Evolutionary conservation across 2,113 vertebrate genomes (phyloP).

Genomic region (Columba janthina): DNA sequence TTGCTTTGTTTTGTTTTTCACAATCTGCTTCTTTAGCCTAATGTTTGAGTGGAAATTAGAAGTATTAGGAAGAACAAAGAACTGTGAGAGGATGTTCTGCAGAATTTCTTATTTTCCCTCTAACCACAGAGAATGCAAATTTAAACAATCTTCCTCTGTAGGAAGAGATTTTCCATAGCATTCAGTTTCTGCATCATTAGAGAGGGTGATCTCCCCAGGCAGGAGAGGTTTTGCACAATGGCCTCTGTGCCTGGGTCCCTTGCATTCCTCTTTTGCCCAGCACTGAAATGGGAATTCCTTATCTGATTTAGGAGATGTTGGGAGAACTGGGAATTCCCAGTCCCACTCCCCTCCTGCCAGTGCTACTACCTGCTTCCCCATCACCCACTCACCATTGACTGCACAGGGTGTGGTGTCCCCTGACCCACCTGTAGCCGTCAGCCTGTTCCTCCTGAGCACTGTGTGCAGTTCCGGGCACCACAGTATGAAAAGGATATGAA

Average conservation of each 20-base stretch:
- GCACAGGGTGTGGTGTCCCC: not conserved
- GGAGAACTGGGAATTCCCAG: not conserved
- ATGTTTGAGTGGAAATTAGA: not conserved
- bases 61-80: not conserved
- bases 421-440: not conserved
- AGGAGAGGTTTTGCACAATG: not conserved
- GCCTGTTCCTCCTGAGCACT: too few species aligned
- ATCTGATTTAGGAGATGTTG: not conserved
- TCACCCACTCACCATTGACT: not conserved
- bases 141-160: not conserved
- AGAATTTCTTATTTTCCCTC: not conserved
- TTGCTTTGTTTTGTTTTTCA: not conserved
- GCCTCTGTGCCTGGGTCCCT: not conserved
- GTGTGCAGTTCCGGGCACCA: too few species aligned
- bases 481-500: too few species aligned
- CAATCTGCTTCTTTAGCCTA: not conserved
- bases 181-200: not conserved
- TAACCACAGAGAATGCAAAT: fast-evolving
- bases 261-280: not conserved
- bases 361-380: not conserved
- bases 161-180: not conserved
- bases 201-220: not conserved
- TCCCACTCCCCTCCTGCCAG: too few species aligned
- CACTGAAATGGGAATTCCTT: not conserved
- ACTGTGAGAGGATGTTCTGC: not conserved